These are phyloP conservation scores for Corythaixoides concolor DNA, from an alignment of 2,113 vertebrate species.

Conservation along the genomic window DNA sequence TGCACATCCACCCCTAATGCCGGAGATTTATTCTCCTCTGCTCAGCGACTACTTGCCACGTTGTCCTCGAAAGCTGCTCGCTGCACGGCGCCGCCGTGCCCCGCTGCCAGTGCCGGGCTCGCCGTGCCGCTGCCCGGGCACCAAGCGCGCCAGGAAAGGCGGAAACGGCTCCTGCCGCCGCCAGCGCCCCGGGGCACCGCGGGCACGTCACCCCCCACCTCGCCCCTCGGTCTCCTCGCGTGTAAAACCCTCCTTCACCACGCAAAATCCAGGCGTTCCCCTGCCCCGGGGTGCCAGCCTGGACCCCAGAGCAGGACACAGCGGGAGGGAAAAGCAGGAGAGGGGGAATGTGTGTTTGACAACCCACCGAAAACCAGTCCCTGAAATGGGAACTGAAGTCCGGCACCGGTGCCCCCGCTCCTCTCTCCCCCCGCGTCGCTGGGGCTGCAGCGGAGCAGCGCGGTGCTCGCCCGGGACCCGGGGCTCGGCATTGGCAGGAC, in stretches of 20 bases:
- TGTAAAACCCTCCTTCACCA: background rate
- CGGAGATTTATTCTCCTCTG: conserved; percentile 34
- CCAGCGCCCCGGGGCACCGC: accelerated
- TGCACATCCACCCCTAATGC: background rate
- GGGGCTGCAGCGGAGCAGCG: background rate
- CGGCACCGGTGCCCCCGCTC: accelerated
- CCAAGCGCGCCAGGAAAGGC: accelerated
- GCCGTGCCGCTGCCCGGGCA: accelerated
- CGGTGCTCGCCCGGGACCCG: accelerated
- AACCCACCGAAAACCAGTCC: background rate
- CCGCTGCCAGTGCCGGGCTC: background rate
- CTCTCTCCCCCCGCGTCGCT: background rate
- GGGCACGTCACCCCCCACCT: accelerated
- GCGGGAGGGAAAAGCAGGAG: background rate
- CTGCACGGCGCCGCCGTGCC: background rate
- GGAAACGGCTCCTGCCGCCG: background rate
- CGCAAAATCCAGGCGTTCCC: no score
- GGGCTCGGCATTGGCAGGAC: background rate
- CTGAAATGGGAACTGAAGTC: accelerated
- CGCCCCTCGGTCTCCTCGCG: accelerated
- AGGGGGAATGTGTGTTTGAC: accelerated
- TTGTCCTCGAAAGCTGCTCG: background rate
- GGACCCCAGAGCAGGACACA: accelerated
- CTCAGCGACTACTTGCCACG: background rate
- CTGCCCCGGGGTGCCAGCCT: background rate